Base-by-base conservation (phyloP, 92 coral and sea anemone genomes). In the Paramuricea clavata region DNA sequence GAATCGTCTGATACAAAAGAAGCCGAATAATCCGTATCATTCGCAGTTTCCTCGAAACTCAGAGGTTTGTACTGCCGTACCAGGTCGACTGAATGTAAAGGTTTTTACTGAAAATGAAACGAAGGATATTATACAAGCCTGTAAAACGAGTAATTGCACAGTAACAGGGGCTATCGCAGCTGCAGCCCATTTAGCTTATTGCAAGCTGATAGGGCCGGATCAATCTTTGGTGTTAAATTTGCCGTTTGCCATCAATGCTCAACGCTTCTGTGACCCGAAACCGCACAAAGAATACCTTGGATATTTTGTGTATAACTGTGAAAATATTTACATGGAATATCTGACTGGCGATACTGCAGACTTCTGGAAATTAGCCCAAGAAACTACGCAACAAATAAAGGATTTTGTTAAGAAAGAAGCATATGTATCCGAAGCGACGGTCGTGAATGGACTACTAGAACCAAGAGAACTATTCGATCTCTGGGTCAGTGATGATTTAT, bases 131-230 rank as follows among this genome's bases (percentile, higher is more conserved):
- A 21, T 47, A 5, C 22, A 49, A 25, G 81, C 81, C 34, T 76
- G 81, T 64, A 76, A 30, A 30, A 27, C 25, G 1, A 76, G 47
- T 28, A 33, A 31, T 47, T 76, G 65, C 23, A 76, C 81, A 22
- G 81, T 76, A 17, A 76, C 81, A n/a, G 64, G 65, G 21, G 81
- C 81, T 25, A 28, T 76, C 16, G 47, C 35, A n/a, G 64, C 81
- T 30, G 81, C 81, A 16, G 61, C 17, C 6, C 64, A 76, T 76
- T 8, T 76, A 19, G 80, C 80, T 74, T 44, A 41, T 44, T 74
- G 80, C n/a, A 15, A 74, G 2, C 80, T 74, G 12, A n/a, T n/a
- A n/a, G n/a, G n/a, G n/a, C n/a, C n/a, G n/a, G n/a, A n/a, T n/a
- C n/a, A n/a, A n/a, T n/a, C n/a, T n/a, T n/a, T 21, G 15, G n/a